Conservation (phyloP, 1,140 invertebrate species). For the Bactericera cockerelli region DNA sequence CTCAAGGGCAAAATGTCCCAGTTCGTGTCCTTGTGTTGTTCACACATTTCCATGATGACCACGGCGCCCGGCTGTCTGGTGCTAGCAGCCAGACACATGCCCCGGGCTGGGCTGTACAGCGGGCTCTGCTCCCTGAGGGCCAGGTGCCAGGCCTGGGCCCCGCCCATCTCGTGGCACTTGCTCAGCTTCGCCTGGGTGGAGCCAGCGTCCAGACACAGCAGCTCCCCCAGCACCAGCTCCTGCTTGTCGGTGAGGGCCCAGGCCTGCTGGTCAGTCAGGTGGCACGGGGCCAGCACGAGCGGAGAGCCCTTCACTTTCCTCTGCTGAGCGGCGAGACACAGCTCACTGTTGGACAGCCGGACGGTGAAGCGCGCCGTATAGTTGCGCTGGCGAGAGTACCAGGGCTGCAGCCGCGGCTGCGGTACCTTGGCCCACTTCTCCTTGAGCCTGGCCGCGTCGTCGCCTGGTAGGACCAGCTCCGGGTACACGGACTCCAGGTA, state of each 20-base stretch:
- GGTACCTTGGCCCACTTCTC: constrained; percentile 42
- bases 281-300: constrained; percentile 45
- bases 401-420: constrained; percentile 52
- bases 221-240: constrained; percentile 68
- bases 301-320: constrained; percentile 62
- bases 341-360: constrained; percentile 44
- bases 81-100: constrained; percentile 56
- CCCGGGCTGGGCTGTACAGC: constrained; percentile 72
- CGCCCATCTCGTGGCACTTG: constrained; percentile 85
- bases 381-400: constrained; percentile 59
- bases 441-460: constrained; percentile 36
- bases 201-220: constrained; percentile 68
- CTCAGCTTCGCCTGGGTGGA: constrained; percentile 47
- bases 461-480: constrained; percentile 49
- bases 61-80: constrained; percentile 34
- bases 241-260: constrained; percentile 75
- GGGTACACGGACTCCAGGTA: constrained; percentile 87
- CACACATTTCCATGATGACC: constrained; percentile 54
- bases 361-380: constrained; percentile 47
- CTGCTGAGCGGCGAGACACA: constrained; percentile 64
- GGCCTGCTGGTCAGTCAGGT: no score
- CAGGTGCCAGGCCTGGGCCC: constrained; percentile 70
- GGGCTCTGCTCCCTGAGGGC: constrained; percentile 44
- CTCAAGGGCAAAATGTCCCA: constrained; percentile 52
- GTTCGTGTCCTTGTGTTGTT: constrained; percentile 38